Percentiles rank a stretch among this genome's conserved stretches.
Conservation (phyloP, 1,140 invertebrate genomes). For the Lanistes nyassanus region DNA sequence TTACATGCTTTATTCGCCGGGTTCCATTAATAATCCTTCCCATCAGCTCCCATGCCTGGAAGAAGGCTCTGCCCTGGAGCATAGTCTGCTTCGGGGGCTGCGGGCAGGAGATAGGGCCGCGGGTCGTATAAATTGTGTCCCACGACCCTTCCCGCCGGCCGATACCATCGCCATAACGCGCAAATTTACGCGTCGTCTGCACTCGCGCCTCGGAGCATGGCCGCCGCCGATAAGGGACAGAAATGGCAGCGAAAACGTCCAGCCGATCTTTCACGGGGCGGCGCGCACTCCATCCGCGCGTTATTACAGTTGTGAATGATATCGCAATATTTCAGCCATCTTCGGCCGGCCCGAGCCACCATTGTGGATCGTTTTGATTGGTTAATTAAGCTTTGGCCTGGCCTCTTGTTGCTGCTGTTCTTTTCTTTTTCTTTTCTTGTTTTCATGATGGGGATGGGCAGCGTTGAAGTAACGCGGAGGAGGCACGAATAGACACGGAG, state of each 20-base stretch:
- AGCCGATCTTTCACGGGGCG: not conserved
- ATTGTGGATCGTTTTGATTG: not conserved
- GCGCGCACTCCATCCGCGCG: not conserved
- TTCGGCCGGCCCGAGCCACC: not conserved
- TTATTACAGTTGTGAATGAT: slow-evolving; percentile 19
- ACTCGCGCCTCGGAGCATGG: not conserved
- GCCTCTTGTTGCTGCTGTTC: slow-evolving; percentile 2
- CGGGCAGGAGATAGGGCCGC: not conserved
- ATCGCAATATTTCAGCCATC: slow-evolving; percentile 16
- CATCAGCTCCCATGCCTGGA: not conserved
- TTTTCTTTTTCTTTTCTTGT: slow-evolving; percentile 3
- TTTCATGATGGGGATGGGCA: not conserved
- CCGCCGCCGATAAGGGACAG: slow-evolving; percentile 4
- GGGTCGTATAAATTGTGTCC: slow-evolving; percentile 19
- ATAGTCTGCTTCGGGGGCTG: slow-evolving; percentile 6
- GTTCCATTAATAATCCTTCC: slow-evolving; percentile 9
- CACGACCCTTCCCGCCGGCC: not conserved
- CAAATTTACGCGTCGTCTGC: slow-evolving; percentile 4
- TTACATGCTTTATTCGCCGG: slow-evolving; percentile 2
- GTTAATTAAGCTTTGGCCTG: not conserved
- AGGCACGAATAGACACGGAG: not conserved
- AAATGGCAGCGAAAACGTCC: not conserved
- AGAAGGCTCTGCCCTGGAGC: no score
- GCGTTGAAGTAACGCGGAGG: not conserved
- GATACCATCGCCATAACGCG: slow-evolving; percentile 15